Percentiles rank a stretch among this genome's conserved stretches.
Evolutionary conservation across 2,113 vertebrate genomes (phyloP).

Genomic region (Oxyura jamaicensis): DNA sequence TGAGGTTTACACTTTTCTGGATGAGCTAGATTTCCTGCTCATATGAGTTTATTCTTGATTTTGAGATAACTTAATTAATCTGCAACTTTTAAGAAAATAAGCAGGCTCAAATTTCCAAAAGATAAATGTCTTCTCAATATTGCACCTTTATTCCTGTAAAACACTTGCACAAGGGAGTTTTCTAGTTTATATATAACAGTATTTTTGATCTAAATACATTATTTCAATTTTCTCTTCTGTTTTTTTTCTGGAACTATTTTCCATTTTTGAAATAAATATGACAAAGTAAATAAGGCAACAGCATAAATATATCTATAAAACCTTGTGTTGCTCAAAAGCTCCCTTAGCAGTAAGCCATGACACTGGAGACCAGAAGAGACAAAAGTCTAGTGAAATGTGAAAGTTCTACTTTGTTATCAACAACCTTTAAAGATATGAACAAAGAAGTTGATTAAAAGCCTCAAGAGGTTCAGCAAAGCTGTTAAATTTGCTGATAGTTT

Average conservation of each 20-base stretch:
- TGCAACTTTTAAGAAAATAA: not conserved
- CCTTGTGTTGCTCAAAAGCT: not conserved
- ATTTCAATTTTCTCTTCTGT: not conserved
- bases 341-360: not conserved
- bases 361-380: not conserved
- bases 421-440: not conserved
- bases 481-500: not conserved
- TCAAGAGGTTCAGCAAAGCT: not conserved
- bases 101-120: not conserved
- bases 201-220: not conserved
- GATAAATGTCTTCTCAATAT: not conserved
- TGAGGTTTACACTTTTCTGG: not conserved
- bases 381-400: not conserved
- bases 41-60: not conserved
- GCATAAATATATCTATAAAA: not conserved
- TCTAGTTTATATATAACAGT: not conserved
- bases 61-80: not conserved
- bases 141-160: not conserved
- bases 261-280: not conserved
- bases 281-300: not conserved
- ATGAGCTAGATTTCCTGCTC: not conserved
- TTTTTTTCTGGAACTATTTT: not conserved
- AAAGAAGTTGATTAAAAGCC: not conserved
- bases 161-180: not conserved
- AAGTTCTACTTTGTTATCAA: not conserved